Percentiles rank a stretch among this genome's conserved stretches.
These are phyloP conservation scores for Brachymystax lenok DNA, from an alignment of 2,797 vertebrate species.

Conservation along the genomic window DNA sequence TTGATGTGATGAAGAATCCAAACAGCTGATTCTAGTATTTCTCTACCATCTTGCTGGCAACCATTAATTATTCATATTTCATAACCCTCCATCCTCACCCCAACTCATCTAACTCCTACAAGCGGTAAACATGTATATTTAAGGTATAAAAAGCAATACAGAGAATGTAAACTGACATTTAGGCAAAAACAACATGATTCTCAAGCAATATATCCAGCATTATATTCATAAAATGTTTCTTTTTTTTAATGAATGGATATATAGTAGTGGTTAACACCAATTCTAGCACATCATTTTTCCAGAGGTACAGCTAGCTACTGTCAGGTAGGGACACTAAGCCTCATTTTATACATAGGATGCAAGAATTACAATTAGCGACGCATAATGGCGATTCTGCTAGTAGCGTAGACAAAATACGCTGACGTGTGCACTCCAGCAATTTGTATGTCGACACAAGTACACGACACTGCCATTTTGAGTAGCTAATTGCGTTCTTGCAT, in stretches of 20 bases:
- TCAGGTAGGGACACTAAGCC: neutral
- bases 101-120: neutral
- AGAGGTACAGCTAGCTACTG: neutral
- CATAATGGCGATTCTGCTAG: neutral
- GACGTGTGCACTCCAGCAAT: neutral
- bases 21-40: neutral
- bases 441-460: neutral
- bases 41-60: neutral
- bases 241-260: neutral
- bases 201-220: conserved; percentile 1
- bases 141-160: neutral
- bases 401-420: neutral
- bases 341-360: neutral
- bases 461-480: neutral
- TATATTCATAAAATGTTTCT: neutral
- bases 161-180: neutral
- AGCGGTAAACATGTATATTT: neutral
- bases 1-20: neutral
- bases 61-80: neutral
- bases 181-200: neutral
- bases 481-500: neutral
- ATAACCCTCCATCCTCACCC: neutral
- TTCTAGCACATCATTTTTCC: neutral
- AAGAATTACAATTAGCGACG: neutral
- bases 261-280: conserved; percentile 7